Percentiles rank a stretch among this genome's conserved stretches.
These are phyloP conservation scores for Hemitrygon akajei DNA, from an alignment of 2,797 vertebrate species.

Conservation along the genomic window DNA sequence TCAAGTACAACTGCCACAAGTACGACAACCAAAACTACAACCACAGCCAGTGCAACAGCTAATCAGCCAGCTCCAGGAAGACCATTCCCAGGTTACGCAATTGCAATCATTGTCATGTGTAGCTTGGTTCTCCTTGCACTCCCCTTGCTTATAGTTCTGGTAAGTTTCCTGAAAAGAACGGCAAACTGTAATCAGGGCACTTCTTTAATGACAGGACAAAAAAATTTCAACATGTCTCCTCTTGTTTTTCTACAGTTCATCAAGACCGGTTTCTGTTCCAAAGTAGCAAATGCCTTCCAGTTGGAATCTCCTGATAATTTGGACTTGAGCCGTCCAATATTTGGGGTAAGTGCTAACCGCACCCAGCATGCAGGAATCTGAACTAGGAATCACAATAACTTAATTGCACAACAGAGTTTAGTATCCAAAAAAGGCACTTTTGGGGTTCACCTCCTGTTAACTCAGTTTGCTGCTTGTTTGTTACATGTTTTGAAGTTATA, in stretches of 20 bases:
- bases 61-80: neutral
- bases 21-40: neutral
- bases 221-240: neutral
- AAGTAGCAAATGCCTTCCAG: slow-evolving; percentile 16
- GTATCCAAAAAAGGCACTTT: neutral
- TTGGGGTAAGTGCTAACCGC: neutral
- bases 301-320: neutral
- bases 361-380: neutral
- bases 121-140: slow-evolving; percentile 37
- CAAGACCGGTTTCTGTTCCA: neutral
- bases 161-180: neutral
- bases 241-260: neutral
- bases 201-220: no score
- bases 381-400: neutral
- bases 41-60: neutral
- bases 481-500: no score
- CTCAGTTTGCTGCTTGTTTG: neutral
- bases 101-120: slow-evolving; percentile 36
- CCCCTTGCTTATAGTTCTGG: neutral
- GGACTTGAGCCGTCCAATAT: slow-evolving; percentile 4
- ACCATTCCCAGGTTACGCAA: slow-evolving; percentile 13
- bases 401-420: no score
- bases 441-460: neutral
- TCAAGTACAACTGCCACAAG: neutral
- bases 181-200: no score